phyloP scores from a whole-genome alignment of 1,140 invertebrate genomes.

The Sycophila sp. region DNA sequence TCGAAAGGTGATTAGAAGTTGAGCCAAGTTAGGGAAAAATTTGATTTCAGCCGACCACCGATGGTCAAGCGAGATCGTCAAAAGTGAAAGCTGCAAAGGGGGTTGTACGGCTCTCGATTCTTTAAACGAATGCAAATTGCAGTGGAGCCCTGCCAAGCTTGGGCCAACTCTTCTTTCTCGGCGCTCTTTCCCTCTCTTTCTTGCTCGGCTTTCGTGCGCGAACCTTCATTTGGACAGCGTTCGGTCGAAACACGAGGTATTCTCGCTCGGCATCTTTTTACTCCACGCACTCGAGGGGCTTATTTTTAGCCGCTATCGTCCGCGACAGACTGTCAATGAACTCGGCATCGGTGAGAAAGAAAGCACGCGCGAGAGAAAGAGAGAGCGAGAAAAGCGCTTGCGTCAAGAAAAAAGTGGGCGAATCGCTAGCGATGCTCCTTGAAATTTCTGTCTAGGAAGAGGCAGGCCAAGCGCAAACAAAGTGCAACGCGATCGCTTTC shows the following conservation, averaged over 20 bases:
- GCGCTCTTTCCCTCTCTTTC: conserved; percentile 3
- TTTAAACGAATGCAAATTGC: too few relatives aligned
- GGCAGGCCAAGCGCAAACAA: neutral
- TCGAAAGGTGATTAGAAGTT: neutral
- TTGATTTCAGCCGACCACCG: neutral
- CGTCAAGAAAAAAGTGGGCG: neutral
- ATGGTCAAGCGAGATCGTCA: conserved; percentile 33
- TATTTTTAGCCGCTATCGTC: conserved; percentile 40
- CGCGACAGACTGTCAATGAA: conserved; percentile 41
- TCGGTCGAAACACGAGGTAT: conserved; percentile 6
- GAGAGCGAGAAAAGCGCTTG: too few relatives aligned
- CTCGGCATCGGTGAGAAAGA: conserved; percentile 21
- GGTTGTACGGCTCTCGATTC: conserved; percentile 16
- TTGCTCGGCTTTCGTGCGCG: neutral
- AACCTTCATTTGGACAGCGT: conserved; percentile 15
- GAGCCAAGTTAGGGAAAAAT: neutral
- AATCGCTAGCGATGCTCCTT: neutral
- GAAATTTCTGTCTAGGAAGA: neutral
- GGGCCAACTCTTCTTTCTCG: too few relatives aligned
- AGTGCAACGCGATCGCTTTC: conserved; percentile 18
- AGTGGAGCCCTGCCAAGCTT: too few relatives aligned
- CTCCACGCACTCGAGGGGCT: conserved; percentile 21
- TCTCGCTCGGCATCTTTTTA: conserved; percentile 16
- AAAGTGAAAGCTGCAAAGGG: conserved; percentile 32
- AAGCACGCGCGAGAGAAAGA: neutral